Conservation (phyloP, 2,888 invertebrate genomes). For the Drosophila birchii region DNA sequence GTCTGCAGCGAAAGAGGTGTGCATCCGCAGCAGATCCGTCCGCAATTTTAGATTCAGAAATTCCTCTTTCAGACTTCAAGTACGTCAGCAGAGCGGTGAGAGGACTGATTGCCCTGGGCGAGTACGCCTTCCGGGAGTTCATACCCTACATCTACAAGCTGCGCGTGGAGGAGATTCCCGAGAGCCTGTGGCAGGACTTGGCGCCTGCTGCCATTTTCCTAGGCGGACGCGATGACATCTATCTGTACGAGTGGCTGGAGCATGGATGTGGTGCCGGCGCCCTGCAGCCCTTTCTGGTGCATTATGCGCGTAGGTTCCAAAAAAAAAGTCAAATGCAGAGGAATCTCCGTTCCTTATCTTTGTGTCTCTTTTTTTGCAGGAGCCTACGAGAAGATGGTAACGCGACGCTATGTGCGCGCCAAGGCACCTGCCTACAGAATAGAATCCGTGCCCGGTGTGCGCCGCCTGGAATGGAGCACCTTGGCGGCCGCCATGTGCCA, state of each 20-base stretch:
- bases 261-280: conserved; percentile 81
- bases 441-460: conserved; percentile 75
- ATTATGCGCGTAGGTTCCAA: conserved; percentile 76
- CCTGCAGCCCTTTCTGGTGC: conserved; percentile 82
- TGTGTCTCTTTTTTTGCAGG: conserved; percentile 50
- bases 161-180: conserved; percentile 73
- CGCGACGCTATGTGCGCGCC: conserved; percentile 60
- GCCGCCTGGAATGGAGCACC: conserved; percentile 80
- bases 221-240: conserved; percentile 82
- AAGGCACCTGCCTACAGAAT: conserved; percentile 74
- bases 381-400: conserved; percentile 72
- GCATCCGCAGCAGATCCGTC: background rate
- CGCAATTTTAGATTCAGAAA: background rate
- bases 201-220: conserved; percentile 80
- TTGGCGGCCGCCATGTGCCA: conserved; percentile 80
- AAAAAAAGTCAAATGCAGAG: fast-evolving
- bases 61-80: conserved; percentile 76
- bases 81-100: conserved; percentile 81
- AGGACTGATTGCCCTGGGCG: conserved; percentile 82
- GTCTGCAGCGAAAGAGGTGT: conserved; percentile 75
- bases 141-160: conserved; percentile 82
- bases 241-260: conserved; percentile 84
- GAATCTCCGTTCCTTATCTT: background rate
- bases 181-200: conserved; percentile 78
- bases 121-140: conserved; percentile 84